These are phyloP conservation scores for Ranitomeya variabilis DNA, from an alignment of 2,113 vertebrate genomes.

Conservation along the genomic window DNA sequence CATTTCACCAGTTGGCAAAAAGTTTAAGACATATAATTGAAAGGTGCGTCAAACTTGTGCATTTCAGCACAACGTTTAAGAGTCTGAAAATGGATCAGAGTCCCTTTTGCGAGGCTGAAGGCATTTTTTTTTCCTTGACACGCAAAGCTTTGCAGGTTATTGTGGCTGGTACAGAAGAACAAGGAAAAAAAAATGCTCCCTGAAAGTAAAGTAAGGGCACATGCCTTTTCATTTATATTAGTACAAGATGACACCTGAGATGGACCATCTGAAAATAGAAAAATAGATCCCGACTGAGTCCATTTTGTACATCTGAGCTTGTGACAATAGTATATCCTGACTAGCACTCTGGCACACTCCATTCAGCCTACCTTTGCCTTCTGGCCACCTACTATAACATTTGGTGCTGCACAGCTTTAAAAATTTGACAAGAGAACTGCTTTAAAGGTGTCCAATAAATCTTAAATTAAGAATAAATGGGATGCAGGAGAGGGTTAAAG, in stretches of 20 bases:
- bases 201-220: conserved; percentile 37
- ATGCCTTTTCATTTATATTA: conserved; percentile 36
- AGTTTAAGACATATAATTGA: neutral
- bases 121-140: conserved; percentile 17
- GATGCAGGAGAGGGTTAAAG: neutral
- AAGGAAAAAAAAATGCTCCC: conserved; percentile 26
- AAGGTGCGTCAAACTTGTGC: conserved; percentile 3
- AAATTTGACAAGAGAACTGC: conserved; percentile 33
- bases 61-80: conserved; percentile 19
- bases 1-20: neutral
- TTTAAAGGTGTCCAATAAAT: conserved; percentile 3
- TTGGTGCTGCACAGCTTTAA: conserved; percentile 24
- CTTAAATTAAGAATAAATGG: conserved; percentile 49
- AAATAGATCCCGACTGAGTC: conserved; percentile 39
- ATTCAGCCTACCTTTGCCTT: neutral
- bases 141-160: neutral
- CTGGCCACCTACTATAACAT: neutral
- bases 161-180: neutral
- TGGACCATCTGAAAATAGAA: conserved; percentile 50
- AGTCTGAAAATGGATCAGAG: conserved; percentile 3
- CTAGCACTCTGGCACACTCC: neutral
- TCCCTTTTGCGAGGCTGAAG: conserved; percentile 18
- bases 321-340: neutral
- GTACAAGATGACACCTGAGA: conserved; percentile 56
- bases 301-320: conserved; percentile 35